phyloP scores from a whole-genome alignment of 2,888 invertebrate species.

The Plutella xylostella region DNA sequence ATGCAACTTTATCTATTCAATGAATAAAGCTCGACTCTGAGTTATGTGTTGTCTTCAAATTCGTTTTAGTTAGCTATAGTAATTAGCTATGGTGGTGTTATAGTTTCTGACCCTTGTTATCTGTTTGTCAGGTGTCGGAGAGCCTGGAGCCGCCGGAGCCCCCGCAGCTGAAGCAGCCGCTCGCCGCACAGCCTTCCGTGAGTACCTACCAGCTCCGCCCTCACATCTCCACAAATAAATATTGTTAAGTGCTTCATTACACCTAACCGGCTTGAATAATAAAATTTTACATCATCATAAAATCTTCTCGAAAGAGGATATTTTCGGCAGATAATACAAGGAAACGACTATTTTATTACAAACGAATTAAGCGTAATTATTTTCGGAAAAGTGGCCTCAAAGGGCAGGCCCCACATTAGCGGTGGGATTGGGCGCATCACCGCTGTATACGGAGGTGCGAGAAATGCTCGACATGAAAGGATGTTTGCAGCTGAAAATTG shows the following conservation, averaged over 20 bases:
- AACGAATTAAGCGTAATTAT: constrained; percentile 28
- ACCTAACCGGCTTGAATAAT: no score
- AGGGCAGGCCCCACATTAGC: constrained; percentile 21
- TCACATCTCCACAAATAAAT: no score
- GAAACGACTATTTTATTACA: constrained; percentile 10
- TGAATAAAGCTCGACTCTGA: background rate
- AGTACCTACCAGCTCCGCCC: background rate
- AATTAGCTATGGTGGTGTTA: no score
- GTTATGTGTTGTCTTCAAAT: no score
- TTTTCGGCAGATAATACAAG: background rate
- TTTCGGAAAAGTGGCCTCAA: constrained; percentile 28
- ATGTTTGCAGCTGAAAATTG: constrained; percentile 45
- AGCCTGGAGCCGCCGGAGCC: constrained; percentile 49
- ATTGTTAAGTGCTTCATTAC: no score
- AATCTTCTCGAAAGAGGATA: background rate
- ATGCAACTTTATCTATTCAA: no score
- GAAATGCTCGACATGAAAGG: constrained; percentile 43
- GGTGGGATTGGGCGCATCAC: constrained; percentile 31
- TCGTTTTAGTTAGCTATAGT: no score
- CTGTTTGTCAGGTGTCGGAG: constrained; percentile 52
- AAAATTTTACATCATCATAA: background rate
- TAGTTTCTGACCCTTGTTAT: constrained; percentile 25
- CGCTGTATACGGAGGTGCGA: constrained; percentile 28
- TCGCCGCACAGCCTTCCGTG: background rate
- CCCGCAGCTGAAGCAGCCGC: background rate